Evolutionary conservation across 2,797 vertebrate species (phyloP), one percentile per base, ranked within the genome.

Genomic region (Bradypodion ventrale): DNA sequence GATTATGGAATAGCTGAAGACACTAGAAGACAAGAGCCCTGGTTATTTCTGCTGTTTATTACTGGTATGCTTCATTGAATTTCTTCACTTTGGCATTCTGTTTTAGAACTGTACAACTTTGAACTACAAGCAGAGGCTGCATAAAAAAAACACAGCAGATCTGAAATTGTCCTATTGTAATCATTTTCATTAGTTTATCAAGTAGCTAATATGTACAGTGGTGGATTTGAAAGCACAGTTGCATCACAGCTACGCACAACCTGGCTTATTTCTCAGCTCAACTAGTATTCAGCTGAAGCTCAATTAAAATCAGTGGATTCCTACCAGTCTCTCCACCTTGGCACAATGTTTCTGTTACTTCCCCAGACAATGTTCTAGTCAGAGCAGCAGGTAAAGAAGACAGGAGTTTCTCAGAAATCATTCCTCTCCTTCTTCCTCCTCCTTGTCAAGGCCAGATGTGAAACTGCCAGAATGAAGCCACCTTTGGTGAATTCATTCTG

Each of bases 341-440:
- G 83, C 80, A 75, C 15, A 0, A 2, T 23, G 44, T 27, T 75
- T 42, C 86, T 83, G 0, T 1, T 7, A 86, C 15, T 37, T 89
- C 84, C 83, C 49, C 70, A 52, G 78, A 72, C 25, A 84, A 81
- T 76, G 29, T 35, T 75, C 80, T 60, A n/a, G 56, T 79, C 68
- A 25, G 46, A 42, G 0, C 0, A 23, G 77, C 82, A 62, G 60
- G 88, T 10, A 12, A 25, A 29, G 4, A 65, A 83, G 88, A 85
- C 83, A 83, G 89, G 80, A 91, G 78, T 0, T 0, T 32, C 13
- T 68, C 42, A 52, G 37, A 74, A 80, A 5, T 3, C 63, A n/a
- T n/a, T n/a, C n/a, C n/a, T n/a, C n/a, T n/a, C n/a, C n/a, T n/a
- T n/a, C n/a, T n/a, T n/a, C n/a, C n/a, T n/a, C n/a, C n/a, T n/a